Percentiles rank a stretch among this genome's conserved stretches.
phyloP scores from a whole-genome alignment of 2,797 vertebrate genomes.

The Bovichtus diacanthus region DNA sequence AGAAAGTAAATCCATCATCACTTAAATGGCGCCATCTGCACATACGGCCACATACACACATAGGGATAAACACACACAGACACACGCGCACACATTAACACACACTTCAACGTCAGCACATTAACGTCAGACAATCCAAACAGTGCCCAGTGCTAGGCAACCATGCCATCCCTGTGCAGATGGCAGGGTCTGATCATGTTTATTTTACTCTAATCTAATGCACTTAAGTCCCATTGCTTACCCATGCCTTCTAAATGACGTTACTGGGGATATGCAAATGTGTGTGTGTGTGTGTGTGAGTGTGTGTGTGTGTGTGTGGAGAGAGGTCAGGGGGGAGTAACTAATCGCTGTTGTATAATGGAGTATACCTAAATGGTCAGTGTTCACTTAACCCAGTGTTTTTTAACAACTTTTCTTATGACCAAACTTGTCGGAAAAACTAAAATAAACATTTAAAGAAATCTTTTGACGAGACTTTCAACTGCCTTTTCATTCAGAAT shows the following conservation, averaged over 20 bases:
- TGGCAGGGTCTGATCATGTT: constrained; percentile 81
- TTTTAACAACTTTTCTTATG: not conserved
- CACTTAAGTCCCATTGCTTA: constrained; percentile 72
- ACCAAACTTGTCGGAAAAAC: too few relatives aligned
- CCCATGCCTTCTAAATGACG: constrained; percentile 65
- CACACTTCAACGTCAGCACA: constrained; percentile 62
- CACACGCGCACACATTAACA: constrained; percentile 11
- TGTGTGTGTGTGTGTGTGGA: not conserved
- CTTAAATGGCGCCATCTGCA: constrained; percentile 68
- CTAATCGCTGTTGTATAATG: constrained; percentile 25
- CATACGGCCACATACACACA: constrained; percentile 52
- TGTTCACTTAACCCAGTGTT: not conserved
- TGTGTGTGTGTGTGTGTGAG: not conserved
- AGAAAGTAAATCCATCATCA: constrained; percentile 65
- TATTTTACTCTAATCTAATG: constrained; percentile 82
- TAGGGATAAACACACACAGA: not conserved
- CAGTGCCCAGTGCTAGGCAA: constrained; percentile 78
- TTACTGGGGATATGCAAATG: constrained; percentile 39
- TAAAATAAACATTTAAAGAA: not conserved
- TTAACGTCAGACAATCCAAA: constrained; percentile 70
- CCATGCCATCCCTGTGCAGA: constrained; percentile 77
- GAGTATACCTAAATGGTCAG: constrained; percentile 6
- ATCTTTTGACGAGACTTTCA: not conserved
- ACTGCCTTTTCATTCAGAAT: not conserved
- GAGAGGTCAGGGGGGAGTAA: constrained; percentile 8